phyloP scores from a whole-genome alignment of 2,888 invertebrate genomes.

The Eumacrocentrus americanus region DNA sequence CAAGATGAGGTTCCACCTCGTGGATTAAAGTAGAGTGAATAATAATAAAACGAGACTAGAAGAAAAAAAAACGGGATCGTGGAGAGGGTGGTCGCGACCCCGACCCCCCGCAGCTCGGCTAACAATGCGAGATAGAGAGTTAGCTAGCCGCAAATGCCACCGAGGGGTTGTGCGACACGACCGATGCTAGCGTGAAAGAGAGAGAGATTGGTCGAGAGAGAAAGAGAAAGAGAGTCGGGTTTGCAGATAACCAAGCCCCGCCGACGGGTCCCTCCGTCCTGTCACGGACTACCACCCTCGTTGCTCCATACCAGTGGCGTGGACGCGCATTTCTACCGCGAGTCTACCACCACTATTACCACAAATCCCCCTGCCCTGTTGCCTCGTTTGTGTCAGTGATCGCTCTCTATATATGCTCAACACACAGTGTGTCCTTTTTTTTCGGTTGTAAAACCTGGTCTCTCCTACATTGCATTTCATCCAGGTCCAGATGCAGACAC shows the following conservation, averaged over 20 bases:
- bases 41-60: slow-evolving; percentile 23
- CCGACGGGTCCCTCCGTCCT: slow-evolving; percentile 17
- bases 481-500: not conserved
- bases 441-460: too few species aligned
- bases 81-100: slow-evolving; percentile 17
- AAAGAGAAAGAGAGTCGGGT: slow-evolving; percentile 21
- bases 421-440: too few species aligned
- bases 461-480: too few species aligned
- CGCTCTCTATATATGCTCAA: not conserved
- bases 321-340: slow-evolving; percentile 18
- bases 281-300: slow-evolving; percentile 28
- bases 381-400: slow-evolving; percentile 3
- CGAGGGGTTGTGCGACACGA: slow-evolving; percentile 39
- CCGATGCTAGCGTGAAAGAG: slow-evolving; percentile 24
- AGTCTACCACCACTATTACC: not conserved
- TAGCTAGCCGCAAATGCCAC: slow-evolving; percentile 25
- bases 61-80: slow-evolving; percentile 16
- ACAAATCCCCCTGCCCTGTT: not conserved
- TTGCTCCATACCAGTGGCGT: slow-evolving; percentile 23
- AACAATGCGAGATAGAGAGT: slow-evolving; percentile 30
- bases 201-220: slow-evolving; percentile 10
- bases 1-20: slow-evolving; percentile 16
- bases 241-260: slow-evolving; percentile 28
- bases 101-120: slow-evolving; percentile 17
- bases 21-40: slow-evolving; percentile 27